phyloP scores from a whole-genome alignment of 2,113 vertebrate genomes.

The Notarius quadriscutis region DNA sequence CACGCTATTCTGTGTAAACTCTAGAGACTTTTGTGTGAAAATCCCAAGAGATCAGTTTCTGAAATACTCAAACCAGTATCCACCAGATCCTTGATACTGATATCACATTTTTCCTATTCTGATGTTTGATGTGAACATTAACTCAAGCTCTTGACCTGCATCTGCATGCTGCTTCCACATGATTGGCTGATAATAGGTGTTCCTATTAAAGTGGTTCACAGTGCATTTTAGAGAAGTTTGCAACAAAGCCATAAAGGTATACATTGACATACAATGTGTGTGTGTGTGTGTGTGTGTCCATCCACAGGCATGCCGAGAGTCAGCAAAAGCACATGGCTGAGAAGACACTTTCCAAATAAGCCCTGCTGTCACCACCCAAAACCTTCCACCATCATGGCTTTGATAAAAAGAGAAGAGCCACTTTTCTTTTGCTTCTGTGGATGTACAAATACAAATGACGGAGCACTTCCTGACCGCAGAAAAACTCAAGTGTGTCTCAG shows the following conservation, averaged over 20 bases:
- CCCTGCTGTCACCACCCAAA: conserved; percentile 24
- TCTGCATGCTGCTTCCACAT: background rate
- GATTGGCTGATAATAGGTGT: background rate
- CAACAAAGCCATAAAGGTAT: background rate
- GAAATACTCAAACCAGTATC: background rate
- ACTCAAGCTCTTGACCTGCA: background rate
- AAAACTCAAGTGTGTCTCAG: conserved; percentile 84
- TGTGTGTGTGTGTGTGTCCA: conserved; percentile 35
- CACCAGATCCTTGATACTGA: background rate
- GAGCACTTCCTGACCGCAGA: conserved; percentile 68
- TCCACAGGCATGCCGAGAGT: conserved; percentile 90
- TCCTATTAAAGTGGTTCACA: background rate
- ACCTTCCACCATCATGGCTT: conserved; percentile 54
- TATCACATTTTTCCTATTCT: background rate
- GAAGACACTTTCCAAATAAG: conserved; percentile 92
- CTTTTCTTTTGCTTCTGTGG: conserved; percentile 82
- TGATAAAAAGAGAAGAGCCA: conserved; percentile 65
- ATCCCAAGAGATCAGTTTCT: background rate
- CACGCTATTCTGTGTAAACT: background rate
- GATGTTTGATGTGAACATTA: background rate
- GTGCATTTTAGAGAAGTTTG: background rate
- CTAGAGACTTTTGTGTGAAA: background rate
- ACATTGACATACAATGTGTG: conserved; percentile 6
- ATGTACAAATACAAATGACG: conserved; percentile 74
- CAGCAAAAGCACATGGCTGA: conserved; percentile 99